Evolutionary conservation across 2,888 invertebrate species (phyloP).

Genomic region (Epiblema foenella): DNA sequence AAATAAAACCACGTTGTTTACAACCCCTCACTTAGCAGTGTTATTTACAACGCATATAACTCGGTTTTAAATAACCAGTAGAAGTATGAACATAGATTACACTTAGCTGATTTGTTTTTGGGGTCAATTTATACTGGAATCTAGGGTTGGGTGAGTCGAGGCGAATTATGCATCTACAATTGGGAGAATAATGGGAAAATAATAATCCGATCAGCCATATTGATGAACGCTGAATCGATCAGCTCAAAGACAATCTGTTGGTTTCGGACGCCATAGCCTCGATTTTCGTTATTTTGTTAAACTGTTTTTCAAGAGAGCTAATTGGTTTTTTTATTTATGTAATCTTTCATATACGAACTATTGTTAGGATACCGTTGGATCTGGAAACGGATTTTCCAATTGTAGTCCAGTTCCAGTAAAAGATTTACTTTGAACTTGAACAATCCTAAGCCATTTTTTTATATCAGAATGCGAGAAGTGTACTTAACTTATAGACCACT

Average conservation of each 20-base stretch:
- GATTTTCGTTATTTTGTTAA: neutral
- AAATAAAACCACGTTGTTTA: too few relatives aligned
- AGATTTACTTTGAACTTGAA: too few relatives aligned
- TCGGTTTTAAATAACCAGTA: neutral
- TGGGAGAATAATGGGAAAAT: conserved; percentile 15
- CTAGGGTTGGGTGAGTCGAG: neutral
- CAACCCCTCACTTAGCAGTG: too few relatives aligned
- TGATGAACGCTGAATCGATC: conserved; percentile 12
- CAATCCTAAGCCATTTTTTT: too few relatives aligned
- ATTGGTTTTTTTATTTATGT: neutral
- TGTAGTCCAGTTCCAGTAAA: too few relatives aligned
- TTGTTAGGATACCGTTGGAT: neutral
- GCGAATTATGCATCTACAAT: neutral
- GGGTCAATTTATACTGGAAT: neutral
- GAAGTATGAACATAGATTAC: neutral
- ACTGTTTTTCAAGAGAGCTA: neutral
- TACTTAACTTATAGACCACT: neutral
- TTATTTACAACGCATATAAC: too few relatives aligned
- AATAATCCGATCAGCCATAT: conserved; percentile 17
- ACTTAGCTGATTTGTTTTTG: neutral
- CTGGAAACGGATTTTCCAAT: neutral
- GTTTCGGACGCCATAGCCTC: neutral
- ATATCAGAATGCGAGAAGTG: too few relatives aligned
- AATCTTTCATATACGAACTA: too few relatives aligned
- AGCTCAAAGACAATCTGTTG: conserved; percentile 20